A percentile compares a stretch with the other conserved stretches of the same genome.
Evolutionary conservation across 2,888 invertebrate species (phyloP).

Genomic region (Drosophila affinis): DNA sequence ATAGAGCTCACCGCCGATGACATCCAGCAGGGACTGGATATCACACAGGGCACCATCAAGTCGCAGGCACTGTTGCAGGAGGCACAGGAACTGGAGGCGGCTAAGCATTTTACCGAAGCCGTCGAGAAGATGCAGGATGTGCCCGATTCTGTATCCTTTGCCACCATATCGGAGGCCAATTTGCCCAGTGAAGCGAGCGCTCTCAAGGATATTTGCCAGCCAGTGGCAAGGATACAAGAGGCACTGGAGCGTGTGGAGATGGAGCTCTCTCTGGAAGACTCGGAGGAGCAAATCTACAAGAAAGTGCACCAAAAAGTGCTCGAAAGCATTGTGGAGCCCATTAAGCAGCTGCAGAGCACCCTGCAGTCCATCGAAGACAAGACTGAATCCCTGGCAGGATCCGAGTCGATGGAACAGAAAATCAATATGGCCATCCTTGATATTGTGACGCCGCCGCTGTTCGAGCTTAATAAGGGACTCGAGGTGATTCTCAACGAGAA

Average conservation of each 20-base stretch:
- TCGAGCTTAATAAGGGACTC: slow-evolving; percentile 86
- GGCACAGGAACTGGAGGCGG: slow-evolving; percentile 83
- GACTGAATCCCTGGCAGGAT: slow-evolving; percentile 66
- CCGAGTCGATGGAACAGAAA: slow-evolving; percentile 82
- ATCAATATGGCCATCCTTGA: slow-evolving; percentile 87
- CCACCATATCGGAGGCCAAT: slow-evolving; percentile 78
- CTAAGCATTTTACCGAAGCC: slow-evolving; percentile 82
- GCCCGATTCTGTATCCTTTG: slow-evolving; percentile 79
- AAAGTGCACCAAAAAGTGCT: slow-evolving; percentile 81
- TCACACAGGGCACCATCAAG: slow-evolving; percentile 85
- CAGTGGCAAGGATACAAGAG: slow-evolving; percentile 84
- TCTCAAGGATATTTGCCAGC: slow-evolving; percentile 82
- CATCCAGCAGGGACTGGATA: slow-evolving; percentile 85
- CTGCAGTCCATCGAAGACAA: slow-evolving; percentile 78
- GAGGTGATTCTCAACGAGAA: slow-evolving; percentile 84
- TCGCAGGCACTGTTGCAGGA: slow-evolving; percentile 85
- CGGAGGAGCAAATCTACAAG: slow-evolving; percentile 80
- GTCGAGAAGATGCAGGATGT: slow-evolving; percentile 83
- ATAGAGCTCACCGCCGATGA: slow-evolving; percentile 85
- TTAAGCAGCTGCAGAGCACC: slow-evolving; percentile 76
- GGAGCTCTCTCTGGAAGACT: slow-evolving; percentile 82
- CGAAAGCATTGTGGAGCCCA: slow-evolving; percentile 79
- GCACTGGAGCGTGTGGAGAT: slow-evolving; percentile 83
- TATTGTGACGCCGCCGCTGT: slow-evolving; percentile 87
- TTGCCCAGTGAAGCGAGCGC: slow-evolving; percentile 82